A percentile compares a stretch with the other conserved stretches of the same genome.
Conservation (phyloP, 2,888 invertebrate species). For the Drosophila fungiperda region DNA sequence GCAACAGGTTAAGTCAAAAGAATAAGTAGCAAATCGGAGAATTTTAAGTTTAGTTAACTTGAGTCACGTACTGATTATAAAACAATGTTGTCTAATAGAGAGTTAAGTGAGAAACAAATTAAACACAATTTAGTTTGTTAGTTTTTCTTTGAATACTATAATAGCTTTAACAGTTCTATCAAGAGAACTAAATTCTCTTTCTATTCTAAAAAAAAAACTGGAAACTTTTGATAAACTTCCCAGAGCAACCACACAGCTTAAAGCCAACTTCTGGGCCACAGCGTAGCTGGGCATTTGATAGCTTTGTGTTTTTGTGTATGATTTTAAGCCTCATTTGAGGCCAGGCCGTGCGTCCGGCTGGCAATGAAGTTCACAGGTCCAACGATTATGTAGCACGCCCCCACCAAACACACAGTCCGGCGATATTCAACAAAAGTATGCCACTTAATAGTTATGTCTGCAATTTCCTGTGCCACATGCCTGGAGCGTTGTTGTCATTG, state of each 20-base stretch:
- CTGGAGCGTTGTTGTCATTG: slow-evolving; percentile 49
- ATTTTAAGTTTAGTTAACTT: neutral
- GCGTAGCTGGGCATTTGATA: slow-evolving; percentile 21
- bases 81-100: neutral
- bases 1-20: slow-evolving; percentile 61
- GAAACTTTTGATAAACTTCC: neutral
- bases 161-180: neutral
- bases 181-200: neutral
- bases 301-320: slow-evolving; percentile 22
- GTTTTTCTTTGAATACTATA: neutral
- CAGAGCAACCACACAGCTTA: slow-evolving; percentile 19
- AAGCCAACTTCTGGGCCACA: slow-evolving; percentile 18
- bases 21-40: slow-evolving; percentile 6
- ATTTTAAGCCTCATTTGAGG: slow-evolving; percentile 67
- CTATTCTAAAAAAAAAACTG: neutral
- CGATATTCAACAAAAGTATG: slow-evolving; percentile 41
- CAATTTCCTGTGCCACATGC: slow-evolving; percentile 70
- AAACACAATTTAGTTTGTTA: neutral
- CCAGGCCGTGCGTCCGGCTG: slow-evolving; percentile 11
- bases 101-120: neutral
- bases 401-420: neutral
- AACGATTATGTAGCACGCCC: slow-evolving; percentile 54
- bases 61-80: neutral
- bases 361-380: slow-evolving; percentile 29
- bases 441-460: slow-evolving; percentile 80